Percentiles rank a stretch among this genome's conserved stretches.
Conservation (phyloP, 2,797 vertebrate genomes). For the Clarias fuscus region DNA sequence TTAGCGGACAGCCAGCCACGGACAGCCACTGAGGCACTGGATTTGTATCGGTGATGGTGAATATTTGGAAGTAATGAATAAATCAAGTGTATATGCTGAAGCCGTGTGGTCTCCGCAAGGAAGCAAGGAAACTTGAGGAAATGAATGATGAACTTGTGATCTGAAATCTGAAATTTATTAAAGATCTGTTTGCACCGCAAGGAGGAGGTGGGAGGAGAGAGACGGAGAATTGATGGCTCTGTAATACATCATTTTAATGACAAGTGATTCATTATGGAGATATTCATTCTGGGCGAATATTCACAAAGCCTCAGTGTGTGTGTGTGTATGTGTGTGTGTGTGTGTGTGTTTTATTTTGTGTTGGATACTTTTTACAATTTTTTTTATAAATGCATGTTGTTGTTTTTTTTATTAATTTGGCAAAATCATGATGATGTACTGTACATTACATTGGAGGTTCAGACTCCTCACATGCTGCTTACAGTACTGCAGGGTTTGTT, state of each 20-base stretch:
- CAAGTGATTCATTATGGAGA: constrained; percentile 60
- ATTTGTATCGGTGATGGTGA: neutral
- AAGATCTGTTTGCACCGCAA: constrained; percentile 39
- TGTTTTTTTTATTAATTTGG: too few relatives aligned
- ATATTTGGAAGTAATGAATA: neutral
- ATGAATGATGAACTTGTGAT: constrained; percentile 55
- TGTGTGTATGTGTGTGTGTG: neutral
- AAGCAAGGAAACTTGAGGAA: constrained; percentile 13
- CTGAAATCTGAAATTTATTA: constrained; percentile 51
- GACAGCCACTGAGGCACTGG: neutral
- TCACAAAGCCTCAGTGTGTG: constrained; percentile 43
- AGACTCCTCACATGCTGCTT: too few relatives aligned
- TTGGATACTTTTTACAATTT: neutral
- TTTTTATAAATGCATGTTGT: too few relatives aligned
- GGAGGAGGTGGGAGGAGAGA: constrained; percentile 21
- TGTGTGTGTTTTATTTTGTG: neutral
- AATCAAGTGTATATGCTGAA: neutral
- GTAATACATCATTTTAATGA: constrained; percentile 49
- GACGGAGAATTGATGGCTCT: constrained; percentile 52
- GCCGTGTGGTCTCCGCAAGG: neutral
- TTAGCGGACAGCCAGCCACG: neutral
- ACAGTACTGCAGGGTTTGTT: too few relatives aligned
- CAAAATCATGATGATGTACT: too few relatives aligned
- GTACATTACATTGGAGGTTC: too few relatives aligned
- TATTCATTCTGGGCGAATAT: constrained; percentile 48